These are phyloP conservation scores for Meganola albula DNA, from an alignment of 2,888 invertebrate genomes.

Conservation along the genomic window DNA sequence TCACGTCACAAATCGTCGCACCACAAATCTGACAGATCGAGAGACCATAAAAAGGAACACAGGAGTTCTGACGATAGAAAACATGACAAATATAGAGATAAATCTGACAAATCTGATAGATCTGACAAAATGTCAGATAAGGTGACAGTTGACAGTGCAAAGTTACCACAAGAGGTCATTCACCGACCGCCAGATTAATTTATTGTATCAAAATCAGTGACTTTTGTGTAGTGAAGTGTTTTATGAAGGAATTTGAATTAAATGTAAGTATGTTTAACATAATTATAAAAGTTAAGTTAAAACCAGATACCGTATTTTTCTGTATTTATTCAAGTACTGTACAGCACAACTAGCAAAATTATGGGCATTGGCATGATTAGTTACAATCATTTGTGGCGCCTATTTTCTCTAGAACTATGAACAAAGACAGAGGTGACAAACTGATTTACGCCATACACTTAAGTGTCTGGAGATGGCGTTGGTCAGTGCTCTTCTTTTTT, in stretches of 20 bases:
- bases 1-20: constrained; percentile 55
- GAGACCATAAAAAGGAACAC: constrained; percentile 52
- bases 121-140: constrained; percentile 30
- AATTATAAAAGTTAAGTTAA: no score
- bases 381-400: no score
- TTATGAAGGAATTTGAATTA: constrained; percentile 29
- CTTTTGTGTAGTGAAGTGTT: constrained; percentile 21
- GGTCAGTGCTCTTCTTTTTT: no score
- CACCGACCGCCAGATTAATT: constrained; percentile 60
- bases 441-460: no score
- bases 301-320: no score
- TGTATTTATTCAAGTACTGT: no score
- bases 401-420: no score
- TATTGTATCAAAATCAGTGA: constrained; percentile 8
- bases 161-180: constrained; percentile 46
- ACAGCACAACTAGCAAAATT: no score
- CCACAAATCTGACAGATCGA: constrained; percentile 41
- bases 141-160: constrained; percentile 34
- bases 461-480: no score
- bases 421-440: no score
- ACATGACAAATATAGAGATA: constrained; percentile 41
- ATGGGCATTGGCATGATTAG: no score
- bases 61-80: constrained; percentile 44
- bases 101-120: constrained; percentile 21
- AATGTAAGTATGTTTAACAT: constrained; percentile 13